phyloP scores from a whole-genome alignment of 2,797 vertebrate species.

The Pteronotus mesoamericanus region DNA sequence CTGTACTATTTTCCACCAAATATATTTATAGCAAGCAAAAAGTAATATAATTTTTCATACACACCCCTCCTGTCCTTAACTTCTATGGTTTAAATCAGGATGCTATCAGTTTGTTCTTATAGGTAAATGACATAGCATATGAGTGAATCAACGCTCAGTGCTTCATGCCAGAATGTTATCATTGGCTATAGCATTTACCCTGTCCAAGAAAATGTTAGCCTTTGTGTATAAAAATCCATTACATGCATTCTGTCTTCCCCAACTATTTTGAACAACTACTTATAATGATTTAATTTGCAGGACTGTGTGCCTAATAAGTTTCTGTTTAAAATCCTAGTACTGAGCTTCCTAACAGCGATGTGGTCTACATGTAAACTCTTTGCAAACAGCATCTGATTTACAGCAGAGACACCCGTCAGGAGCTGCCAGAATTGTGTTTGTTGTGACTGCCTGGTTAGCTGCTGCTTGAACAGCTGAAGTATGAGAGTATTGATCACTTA shows the following conservation, averaged over 20 bases:
- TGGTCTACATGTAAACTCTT: slow-evolving; percentile 82
- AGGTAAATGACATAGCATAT: slow-evolving; percentile 38
- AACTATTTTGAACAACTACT: slow-evolving; percentile 73
- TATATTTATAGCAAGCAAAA: background rate
- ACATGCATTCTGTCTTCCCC: slow-evolving; percentile 43
- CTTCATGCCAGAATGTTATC: slow-evolving; percentile 53
- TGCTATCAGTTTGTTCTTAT: slow-evolving; percentile 27
- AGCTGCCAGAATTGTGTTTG: slow-evolving; percentile 79
- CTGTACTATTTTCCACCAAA: background rate
- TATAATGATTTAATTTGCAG: slow-evolving; percentile 79
- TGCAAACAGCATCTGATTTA: slow-evolving; percentile 78
- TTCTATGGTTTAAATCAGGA: background rate
- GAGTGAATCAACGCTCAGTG: background rate
- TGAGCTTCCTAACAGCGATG: slow-evolving; percentile 74
- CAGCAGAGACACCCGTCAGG: slow-evolving; percentile 71
- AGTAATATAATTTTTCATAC: background rate
- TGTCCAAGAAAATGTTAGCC: slow-evolving; percentile 44
- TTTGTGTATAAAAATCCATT: slow-evolving; percentile 65
- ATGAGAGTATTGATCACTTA: slow-evolving; percentile 73
- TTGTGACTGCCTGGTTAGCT: slow-evolving; percentile 80
- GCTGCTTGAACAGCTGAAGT: slow-evolving; percentile 77
- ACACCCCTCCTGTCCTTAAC: background rate
- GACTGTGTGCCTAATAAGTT: slow-evolving; percentile 78
- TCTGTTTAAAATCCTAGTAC: slow-evolving; percentile 77
- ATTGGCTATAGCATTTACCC: slow-evolving; percentile 35